Percentiles rank a stretch among this genome's conserved stretches.
Evolutionary conservation across 2,797 vertebrate species (phyloP).

Genomic region (Sylvilagus floridanus): DNA sequence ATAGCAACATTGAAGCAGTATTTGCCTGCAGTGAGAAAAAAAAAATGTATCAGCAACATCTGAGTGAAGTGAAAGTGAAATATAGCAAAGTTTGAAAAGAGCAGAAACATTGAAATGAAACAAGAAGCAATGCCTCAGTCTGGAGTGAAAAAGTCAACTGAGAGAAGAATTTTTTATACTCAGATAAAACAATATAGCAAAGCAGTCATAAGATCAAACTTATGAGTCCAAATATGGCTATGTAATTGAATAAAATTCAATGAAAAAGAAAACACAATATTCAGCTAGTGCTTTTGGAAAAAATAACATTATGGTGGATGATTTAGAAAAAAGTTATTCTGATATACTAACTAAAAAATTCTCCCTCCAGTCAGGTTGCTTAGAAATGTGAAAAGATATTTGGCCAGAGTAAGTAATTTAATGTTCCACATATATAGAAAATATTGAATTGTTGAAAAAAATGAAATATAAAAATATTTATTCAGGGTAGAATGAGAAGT

Average conservation of each 20-base stretch:
- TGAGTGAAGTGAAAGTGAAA: not conserved
- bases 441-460: not conserved
- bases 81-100: not conserved
- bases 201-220: not conserved
- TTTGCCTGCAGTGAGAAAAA: not conserved
- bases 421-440: not conserved
- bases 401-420: not conserved
- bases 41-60: not conserved
- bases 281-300: not conserved
- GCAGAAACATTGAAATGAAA: not conserved
- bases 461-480: not conserved
- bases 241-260: not conserved
- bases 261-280: not conserved
- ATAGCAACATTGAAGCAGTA: too few species aligned
- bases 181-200: not conserved
- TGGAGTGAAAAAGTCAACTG: not conserved
- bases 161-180: not conserved
- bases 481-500: slow-evolving; percentile 1
- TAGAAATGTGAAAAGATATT: not conserved
- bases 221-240: not conserved
- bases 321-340: not conserved
- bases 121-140: not conserved
- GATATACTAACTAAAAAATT: slow-evolving; percentile 20
- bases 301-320: not conserved
- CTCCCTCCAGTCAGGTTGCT: not conserved